A percentile compares a stretch with the other conserved stretches of the same genome.
phyloP scores from a whole-genome alignment of 1,140 invertebrate species.

The Planococcus citri region DNA sequence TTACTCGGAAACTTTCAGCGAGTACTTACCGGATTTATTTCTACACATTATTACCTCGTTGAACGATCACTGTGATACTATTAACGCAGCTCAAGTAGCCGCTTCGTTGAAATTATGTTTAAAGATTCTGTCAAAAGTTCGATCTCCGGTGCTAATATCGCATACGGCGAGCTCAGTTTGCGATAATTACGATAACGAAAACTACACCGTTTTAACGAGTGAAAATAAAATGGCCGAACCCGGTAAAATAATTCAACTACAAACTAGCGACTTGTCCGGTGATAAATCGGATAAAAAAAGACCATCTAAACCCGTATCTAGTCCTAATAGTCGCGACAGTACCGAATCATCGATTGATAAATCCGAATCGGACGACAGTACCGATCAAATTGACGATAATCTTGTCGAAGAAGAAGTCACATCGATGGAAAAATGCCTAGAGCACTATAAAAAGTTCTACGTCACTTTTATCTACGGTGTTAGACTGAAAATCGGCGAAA shows the following conservation, averaged over 20 bases:
- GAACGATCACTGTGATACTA: slow-evolving; percentile 41
- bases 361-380: neutral
- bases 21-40: slow-evolving; percentile 62
- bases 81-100: slow-evolving; percentile 50
- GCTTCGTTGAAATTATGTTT: slow-evolving; percentile 52
- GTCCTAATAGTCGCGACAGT: neutral
- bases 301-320: neutral
- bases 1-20: slow-evolving; percentile 63
- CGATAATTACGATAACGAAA: slow-evolving; percentile 17
- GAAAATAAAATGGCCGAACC: slow-evolving; percentile 17
- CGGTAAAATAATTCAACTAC: slow-evolving; percentile 21
- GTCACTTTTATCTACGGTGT: slow-evolving; percentile 30
- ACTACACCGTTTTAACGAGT: slow-evolving; percentile 1
- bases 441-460: slow-evolving; percentile 31
- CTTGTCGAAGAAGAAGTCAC: neutral
- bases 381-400: neutral
- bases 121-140: slow-evolving; percentile 63
- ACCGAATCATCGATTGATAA: no score
- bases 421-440: slow-evolving; percentile 28
- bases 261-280: neutral
- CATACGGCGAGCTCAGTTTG: slow-evolving; percentile 21
- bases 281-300: neutral
- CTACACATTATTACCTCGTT: slow-evolving; percentile 49
- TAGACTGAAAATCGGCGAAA: slow-evolving; percentile 29
- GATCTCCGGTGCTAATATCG: slow-evolving; percentile 37